Conservation (phyloP, 2,888 invertebrate genomes). For the Melanchra persicariae region DNA sequence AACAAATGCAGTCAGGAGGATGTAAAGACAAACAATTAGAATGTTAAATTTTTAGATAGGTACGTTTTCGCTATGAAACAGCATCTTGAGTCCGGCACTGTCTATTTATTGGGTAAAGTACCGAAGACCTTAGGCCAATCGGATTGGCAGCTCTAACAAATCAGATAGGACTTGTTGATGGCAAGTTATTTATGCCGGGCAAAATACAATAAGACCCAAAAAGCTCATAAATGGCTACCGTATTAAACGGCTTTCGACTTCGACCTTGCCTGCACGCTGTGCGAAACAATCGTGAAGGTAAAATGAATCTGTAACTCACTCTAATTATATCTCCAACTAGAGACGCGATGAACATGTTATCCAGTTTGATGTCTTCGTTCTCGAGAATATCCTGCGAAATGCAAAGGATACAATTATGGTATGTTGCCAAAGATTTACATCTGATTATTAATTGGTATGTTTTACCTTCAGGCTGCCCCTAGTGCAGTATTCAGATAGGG, state of each 20-base stretch:
- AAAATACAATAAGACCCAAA: background rate
- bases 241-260: background rate
- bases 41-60: background rate
- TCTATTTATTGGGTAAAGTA: background rate
- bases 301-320: slow-evolving; percentile 90
- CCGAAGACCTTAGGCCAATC: background rate
- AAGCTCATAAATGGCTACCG: background rate
- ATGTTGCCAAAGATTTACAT: slow-evolving; percentile 13
- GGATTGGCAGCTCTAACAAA: background rate
- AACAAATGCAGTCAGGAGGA: background rate
- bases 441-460: slow-evolving; percentile 16
- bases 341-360: slow-evolving; percentile 99
- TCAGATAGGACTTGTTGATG: background rate
- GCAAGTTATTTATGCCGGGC: background rate
- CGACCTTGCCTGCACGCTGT: slow-evolving; percentile 2
- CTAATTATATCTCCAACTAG: slow-evolving; percentile 98
- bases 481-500: slow-evolving; percentile 97
- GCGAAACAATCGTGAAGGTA: slow-evolving; percentile 9
- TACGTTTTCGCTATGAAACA: too few species aligned
- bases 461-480: slow-evolving; percentile 97
- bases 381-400: slow-evolving; percentile 95
- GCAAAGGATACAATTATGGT: background rate
- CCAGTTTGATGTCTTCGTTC: slow-evolving; percentile 98
- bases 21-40: background rate
- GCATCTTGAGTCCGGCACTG: background rate